Evolutionary conservation across 2,797 vertebrate species (phyloP).

Genomic region (Lerista edwardsae): DNA sequence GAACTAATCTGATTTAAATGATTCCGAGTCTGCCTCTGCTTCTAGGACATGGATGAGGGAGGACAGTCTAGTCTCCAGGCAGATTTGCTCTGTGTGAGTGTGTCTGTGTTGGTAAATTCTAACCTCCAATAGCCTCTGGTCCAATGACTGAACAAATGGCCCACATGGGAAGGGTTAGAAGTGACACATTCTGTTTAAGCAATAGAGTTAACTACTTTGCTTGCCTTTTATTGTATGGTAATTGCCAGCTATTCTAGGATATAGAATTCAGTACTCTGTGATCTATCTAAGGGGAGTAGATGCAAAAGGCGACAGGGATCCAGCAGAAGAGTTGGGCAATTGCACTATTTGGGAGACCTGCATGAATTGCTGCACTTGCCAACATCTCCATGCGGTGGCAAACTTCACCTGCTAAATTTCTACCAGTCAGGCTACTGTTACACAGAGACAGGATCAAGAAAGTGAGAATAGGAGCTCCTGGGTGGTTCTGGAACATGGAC

Average conservation of each 20-base stretch:
- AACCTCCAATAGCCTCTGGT: neutral
- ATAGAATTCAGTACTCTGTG: slow-evolving; percentile 12
- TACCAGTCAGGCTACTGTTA: neutral
- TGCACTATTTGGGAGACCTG: neutral
- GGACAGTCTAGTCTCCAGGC: neutral
- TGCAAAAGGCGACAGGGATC: neutral
- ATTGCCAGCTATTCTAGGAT: slow-evolving; percentile 2
- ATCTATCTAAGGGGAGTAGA: neutral
- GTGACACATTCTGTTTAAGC: neutral
- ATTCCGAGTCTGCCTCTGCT: neutral
- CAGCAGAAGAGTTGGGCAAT: neutral
- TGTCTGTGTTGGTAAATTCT: neutral
- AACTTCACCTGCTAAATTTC: neutral
- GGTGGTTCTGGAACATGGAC: neutral
- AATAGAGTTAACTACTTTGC: neutral
- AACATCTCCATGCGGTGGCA: neutral
- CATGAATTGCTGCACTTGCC: neutral
- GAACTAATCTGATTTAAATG: neutral
- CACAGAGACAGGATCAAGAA: too few species aligned
- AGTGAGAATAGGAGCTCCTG: too few species aligned
- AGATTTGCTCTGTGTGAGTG: neutral
- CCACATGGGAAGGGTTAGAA: neutral
- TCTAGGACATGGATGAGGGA: neutral
- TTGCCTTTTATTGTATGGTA: slow-evolving; percentile 21
- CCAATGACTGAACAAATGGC: neutral